A percentile compares a stretch with the other conserved stretches of the same genome.
These are phyloP conservation scores for Thalpophila matura DNA, from an alignment of 2,888 invertebrate genomes.

Conservation along the genomic window DNA sequence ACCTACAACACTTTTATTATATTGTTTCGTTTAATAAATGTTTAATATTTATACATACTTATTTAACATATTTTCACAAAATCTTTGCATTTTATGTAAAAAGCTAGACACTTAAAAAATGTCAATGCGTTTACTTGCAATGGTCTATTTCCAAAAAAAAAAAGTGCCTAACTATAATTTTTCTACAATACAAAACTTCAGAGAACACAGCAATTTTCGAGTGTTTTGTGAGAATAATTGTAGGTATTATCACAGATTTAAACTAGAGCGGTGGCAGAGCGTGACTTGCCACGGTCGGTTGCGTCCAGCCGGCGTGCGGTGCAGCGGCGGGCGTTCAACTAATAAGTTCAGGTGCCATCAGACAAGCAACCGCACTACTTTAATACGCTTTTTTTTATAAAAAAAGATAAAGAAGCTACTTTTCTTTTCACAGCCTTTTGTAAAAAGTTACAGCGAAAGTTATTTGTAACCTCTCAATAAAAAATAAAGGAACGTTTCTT, in stretches of 20 bases:
- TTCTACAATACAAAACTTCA: conserved; percentile 27
- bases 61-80: no score
- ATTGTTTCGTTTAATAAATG: no score
- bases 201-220: conserved; percentile 39
- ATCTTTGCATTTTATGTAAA: background rate
- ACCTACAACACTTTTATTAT: no score
- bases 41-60: no score
- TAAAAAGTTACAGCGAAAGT: conserved; percentile 35
- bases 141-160: background rate
- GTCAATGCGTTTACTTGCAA: background rate
- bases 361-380: conserved; percentile 41
- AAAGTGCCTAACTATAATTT: conserved; percentile 9
- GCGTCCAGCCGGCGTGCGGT: conserved; percentile 40
- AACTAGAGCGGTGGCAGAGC: conserved; percentile 70
- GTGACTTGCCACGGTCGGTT: conserved; percentile 68
- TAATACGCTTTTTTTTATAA: conserved; percentile 7
- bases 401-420: conserved; percentile 15
- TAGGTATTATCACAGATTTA: conserved; percentile 66
- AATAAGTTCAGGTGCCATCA: conserved; percentile 57
- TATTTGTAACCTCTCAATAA: conserved; percentile 16
- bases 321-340: conserved; percentile 63
- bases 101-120: background rate
- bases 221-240: conserved; percentile 50
- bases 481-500: conserved; percentile 2
- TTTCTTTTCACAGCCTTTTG: conserved; percentile 11